Conservation (phyloP, 2,113 vertebrate species). For the Phasianus colchicus region DNA sequence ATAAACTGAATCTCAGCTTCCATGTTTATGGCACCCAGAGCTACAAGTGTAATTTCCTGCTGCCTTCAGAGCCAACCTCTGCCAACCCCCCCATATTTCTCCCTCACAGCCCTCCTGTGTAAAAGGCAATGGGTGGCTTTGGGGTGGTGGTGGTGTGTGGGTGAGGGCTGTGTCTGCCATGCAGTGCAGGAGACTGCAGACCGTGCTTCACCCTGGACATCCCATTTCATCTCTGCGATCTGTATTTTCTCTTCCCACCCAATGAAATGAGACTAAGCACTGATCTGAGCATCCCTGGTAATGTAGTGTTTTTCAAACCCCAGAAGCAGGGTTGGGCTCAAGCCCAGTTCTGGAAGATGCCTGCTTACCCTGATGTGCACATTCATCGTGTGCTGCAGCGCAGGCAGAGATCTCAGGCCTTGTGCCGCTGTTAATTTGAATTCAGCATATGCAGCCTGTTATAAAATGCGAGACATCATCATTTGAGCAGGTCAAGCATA, state of each 20-base stretch:
- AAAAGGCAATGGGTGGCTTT: not conserved
- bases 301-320: not conserved
- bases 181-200: not conserved
- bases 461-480: slow-evolving; percentile 84
- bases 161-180: not conserved
- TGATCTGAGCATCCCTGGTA: slow-evolving; percentile 12
- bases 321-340: slow-evolving; percentile 30
- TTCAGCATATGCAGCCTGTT: slow-evolving; percentile 86
- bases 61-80: slow-evolving; percentile 13
- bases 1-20: slow-evolving; percentile 64
- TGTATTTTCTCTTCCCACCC: not conserved
- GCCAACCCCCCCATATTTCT: not conserved
- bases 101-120: not conserved
- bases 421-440: slow-evolving; percentile 85
- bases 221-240: not conserved
- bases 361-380: slow-evolving; percentile 23
- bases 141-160: not conserved
- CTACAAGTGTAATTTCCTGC: slow-evolving; percentile 66
- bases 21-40: slow-evolving; percentile 55
- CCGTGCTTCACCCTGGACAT: not conserved
- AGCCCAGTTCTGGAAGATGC: not conserved
- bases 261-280: not conserved
- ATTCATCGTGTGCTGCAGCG: slow-evolving; percentile 48
- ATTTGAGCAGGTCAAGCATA: slow-evolving; percentile 95
- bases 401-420: slow-evolving; percentile 70